Evolutionary conservation across 2,797 vertebrate genomes (phyloP).

Genomic region (Chaetophractus vellerosus): DNA sequence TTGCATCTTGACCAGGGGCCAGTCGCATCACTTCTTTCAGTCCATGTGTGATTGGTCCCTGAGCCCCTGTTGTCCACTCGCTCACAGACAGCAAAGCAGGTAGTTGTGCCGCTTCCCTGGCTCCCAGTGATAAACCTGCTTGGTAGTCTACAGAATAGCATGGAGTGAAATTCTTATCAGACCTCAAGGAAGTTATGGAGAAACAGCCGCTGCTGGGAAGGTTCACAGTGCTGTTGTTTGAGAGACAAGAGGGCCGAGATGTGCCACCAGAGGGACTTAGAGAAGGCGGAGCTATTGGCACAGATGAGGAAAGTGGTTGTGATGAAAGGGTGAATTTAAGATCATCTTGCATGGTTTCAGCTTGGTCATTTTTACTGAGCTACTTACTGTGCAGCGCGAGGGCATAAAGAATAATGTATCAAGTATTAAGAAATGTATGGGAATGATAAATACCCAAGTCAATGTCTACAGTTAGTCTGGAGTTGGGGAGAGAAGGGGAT

Average conservation of each 20-base stretch:
- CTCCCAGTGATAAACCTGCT: not conserved
- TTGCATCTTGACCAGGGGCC: no score
- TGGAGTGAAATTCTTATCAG: rapidly evolving
- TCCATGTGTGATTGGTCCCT: no score
- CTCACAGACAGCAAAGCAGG: not conserved
- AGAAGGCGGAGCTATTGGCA: not conserved
- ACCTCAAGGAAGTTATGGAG: not conserved
- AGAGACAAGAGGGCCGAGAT: not conserved
- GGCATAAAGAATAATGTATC: not conserved
- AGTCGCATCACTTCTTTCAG: not conserved
- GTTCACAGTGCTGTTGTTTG: rapidly evolving
- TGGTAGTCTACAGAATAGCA: not conserved
- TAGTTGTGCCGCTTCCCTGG: rapidly evolving
- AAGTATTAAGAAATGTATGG: not conserved
- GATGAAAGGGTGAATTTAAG: conserved; percentile 6
- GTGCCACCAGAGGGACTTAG: not conserved
- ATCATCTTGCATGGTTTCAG: not conserved
- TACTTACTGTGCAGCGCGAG: not conserved
- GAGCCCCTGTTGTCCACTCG: not conserved
- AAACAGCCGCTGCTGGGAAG: not conserved
- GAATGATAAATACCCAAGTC: not conserved
- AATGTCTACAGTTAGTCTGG: not conserved
- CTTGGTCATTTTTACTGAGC: not conserved
- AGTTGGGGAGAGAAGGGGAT: no score
- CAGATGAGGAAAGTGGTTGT: not conserved